These are phyloP conservation scores for Solea senegalensis DNA, from an alignment of 2,113 vertebrate genomes.

Conservation along the genomic window DNA sequence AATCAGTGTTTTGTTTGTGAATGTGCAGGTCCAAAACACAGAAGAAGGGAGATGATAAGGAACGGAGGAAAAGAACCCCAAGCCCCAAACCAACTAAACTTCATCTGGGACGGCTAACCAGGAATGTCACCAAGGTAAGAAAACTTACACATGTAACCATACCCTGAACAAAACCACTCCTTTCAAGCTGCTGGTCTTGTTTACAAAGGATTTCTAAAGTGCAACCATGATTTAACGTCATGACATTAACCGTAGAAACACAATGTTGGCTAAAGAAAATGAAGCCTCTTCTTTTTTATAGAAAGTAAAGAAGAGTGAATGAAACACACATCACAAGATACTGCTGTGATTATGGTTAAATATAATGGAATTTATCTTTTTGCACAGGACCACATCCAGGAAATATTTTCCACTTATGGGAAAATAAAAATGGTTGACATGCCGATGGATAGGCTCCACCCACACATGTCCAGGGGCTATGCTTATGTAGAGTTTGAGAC, in stretches of 20 bases:
- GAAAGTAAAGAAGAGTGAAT: no score
- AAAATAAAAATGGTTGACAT: conserved; percentile 98
- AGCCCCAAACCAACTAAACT: conserved; percentile 96
- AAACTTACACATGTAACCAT: not conserved
- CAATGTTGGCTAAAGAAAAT: not conserved
- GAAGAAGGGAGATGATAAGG: conserved; percentile 95
- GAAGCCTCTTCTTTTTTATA: no score
- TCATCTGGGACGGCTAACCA: conserved; percentile 92
- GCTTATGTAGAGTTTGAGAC: conserved; percentile 97
- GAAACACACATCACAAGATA: no score
- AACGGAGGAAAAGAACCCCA: conserved; percentile 91
- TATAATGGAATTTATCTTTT: not conserved
- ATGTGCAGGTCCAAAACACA: conserved; percentile 90
- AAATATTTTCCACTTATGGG: conserved; percentile 96
- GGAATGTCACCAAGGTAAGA: conserved; percentile 95
- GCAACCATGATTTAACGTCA: not conserved
- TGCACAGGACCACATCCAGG: conserved; percentile 94
- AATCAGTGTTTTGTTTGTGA: conserved; percentile 1
- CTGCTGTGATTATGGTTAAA: no score
- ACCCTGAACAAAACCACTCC: not conserved
- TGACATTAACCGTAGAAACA: not conserved
- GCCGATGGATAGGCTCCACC: conserved; percentile 90
- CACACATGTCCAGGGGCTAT: conserved; percentile 91
- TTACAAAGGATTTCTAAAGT: not conserved
- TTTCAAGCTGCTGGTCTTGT: not conserved